Evolutionary conservation across 2,888 invertebrate genomes (phyloP), one percentile per base, ranked within the genome.

Genomic region (Alsophila aescularia): DNA sequence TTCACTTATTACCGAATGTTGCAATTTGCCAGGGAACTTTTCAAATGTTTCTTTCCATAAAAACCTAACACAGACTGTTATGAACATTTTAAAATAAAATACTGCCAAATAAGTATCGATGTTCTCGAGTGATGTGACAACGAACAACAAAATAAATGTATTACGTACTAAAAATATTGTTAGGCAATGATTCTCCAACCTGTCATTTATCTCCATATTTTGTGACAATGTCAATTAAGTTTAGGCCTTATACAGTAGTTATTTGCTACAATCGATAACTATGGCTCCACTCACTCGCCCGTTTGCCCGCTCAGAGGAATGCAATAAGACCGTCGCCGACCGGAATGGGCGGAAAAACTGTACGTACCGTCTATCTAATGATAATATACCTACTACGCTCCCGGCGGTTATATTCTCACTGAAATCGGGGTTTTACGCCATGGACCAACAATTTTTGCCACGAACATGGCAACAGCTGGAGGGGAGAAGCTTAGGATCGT

Each of bases 331-430:
- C 56, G 51, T 35, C 54, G 41, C 31, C 50, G 12, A 12, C 27
- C 41, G 49, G 58, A 60, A 54, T 60, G 61, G 53, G 7, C n/a
- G 58, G 58, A 64, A 64, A 62, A 64, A 58, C 56, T 57, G 49
- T 50, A 53, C 52, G 31, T 40, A 51, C 47, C 40, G 16, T 41
- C 14, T 34, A 32, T 21, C 41, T 36, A 37, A 34, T 35, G 39
- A 32, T 49, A 44, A 50, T 55, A 44, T 42, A 54, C 39, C 16
- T 34, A 49, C 21, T 3, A 4, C 6, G 6, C 4, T 9, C 1
- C 13, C 32, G 5, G 32, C 4, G 34, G 37, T 48, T 27, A 48
- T 48, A 43, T 53, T 47, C 16, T 18, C 39, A 24, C 32, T 10
- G 10, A 29, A n/a, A n/a, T 8, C 15, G 8, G n/a, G 10, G 10